Conservation (phyloP, 2,888 invertebrate genomes). For the Sialis lutaria region DNA sequence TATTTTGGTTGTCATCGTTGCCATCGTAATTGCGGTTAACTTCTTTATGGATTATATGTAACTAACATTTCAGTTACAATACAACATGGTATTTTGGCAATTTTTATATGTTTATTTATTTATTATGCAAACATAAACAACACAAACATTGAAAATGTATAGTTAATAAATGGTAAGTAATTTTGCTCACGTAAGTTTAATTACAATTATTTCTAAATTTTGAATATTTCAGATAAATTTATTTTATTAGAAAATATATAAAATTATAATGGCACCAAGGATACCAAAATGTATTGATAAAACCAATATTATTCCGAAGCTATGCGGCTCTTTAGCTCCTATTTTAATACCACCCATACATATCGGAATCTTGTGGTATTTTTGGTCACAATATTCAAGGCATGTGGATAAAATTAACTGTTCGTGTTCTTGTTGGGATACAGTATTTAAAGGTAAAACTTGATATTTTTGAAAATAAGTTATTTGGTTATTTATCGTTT, state of each 20-base stretch:
- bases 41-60: no score
- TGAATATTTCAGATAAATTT: neutral
- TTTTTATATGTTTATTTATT: no score
- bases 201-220: neutral
- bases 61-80: no score
- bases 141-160: no score
- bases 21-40: no score
- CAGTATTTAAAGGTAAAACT: constrained; percentile 24
- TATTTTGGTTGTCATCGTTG: no score
- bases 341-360: constrained; percentile 42
- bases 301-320: neutral
- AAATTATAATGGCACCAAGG: neutral
- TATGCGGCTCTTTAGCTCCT: constrained; percentile 18
- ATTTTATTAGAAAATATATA: neutral
- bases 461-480: neutral
- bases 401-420: constrained; percentile 45
- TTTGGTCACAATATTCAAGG: constrained; percentile 50
- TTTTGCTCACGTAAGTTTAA: neutral
- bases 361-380: constrained; percentile 39
- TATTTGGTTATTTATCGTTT: neutral
- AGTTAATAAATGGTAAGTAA: no score
- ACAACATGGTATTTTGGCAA: no score
- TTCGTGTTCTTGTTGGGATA: constrained; percentile 60
- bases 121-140: no score
- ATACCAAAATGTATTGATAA: neutral